phyloP scores from a whole-genome alignment of 2,113 vertebrate genomes.

The Atherinomorus stipes region DNA sequence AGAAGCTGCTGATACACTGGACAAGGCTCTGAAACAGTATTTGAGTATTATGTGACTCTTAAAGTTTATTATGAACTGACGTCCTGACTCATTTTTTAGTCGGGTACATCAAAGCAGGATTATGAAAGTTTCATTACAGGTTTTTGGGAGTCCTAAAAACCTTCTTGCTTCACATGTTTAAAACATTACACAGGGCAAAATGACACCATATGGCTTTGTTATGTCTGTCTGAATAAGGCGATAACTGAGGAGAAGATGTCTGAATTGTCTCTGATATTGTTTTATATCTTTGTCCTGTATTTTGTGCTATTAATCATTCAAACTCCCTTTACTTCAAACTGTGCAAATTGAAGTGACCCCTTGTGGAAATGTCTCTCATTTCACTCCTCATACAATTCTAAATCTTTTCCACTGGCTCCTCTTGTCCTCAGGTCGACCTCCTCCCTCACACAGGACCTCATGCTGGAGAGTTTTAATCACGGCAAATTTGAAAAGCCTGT shows the following conservation, averaged over 20 bases:
- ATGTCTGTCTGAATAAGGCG: not conserved
- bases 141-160: not conserved
- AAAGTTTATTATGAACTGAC: not conserved
- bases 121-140: no score
- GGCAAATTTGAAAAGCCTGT: conserved; percentile 84
- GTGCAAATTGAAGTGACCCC: not conserved
- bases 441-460: conserved; percentile 84
- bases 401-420: conserved; percentile 27
- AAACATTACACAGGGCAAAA: not conserved
- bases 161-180: not conserved
- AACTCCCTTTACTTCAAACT: not conserved
- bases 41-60: not conserved
- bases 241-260: not conserved
- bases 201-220: not conserved
- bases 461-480: conserved; percentile 82
- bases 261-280: not conserved
- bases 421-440: conserved; percentile 77
- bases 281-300: not conserved
- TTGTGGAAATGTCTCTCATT: not conserved
- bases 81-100: not conserved
- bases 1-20: not conserved
- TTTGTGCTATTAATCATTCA: not conserved
- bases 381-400: conserved; percentile 15
- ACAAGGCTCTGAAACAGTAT: not conserved
- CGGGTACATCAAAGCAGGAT: not conserved